phyloP scores from a whole-genome alignment of 2,113 vertebrate species.

The Malurus cyaneus region DNA sequence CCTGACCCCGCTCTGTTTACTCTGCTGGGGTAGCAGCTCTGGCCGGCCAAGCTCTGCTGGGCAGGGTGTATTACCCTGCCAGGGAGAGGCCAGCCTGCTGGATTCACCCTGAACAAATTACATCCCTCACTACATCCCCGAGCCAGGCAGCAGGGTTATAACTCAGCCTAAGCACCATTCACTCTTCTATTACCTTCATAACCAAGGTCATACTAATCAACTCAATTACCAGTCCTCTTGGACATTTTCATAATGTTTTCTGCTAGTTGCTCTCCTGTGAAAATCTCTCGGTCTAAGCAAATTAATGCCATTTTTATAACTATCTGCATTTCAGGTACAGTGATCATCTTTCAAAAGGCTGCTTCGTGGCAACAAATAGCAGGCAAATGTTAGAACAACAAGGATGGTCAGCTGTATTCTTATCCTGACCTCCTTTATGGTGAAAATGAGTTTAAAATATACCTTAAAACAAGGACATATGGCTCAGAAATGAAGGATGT shows the following conservation, averaged over 20 bases:
- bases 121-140: constrained; percentile 68
- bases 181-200: constrained; percentile 87
- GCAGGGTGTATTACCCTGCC: constrained; percentile 79
- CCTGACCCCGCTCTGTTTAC: constrained; percentile 70
- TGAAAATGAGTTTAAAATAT: neutral
- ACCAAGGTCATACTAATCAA: constrained; percentile 99
- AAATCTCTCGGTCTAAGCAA: constrained; percentile 97
- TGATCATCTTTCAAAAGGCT: constrained; percentile 66
- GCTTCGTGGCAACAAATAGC: neutral
- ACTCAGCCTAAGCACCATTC: constrained; percentile 84
- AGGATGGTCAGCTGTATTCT: neutral
- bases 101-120: constrained; percentile 82
- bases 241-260: constrained; percentile 99
- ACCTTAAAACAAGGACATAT: neutral
- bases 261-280: constrained; percentile 99
- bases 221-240: constrained; percentile 94
- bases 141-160: constrained; percentile 76
- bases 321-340: constrained; percentile 90
- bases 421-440: neutral
- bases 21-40: constrained; percentile 21
- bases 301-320: constrained; percentile 96
- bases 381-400: neutral
- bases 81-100: constrained; percentile 70
- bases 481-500: neutral
- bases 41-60: constrained; percentile 77